phyloP scores from a whole-genome alignment of 1,140 invertebrate species.

The Nebria ingens region DNA sequence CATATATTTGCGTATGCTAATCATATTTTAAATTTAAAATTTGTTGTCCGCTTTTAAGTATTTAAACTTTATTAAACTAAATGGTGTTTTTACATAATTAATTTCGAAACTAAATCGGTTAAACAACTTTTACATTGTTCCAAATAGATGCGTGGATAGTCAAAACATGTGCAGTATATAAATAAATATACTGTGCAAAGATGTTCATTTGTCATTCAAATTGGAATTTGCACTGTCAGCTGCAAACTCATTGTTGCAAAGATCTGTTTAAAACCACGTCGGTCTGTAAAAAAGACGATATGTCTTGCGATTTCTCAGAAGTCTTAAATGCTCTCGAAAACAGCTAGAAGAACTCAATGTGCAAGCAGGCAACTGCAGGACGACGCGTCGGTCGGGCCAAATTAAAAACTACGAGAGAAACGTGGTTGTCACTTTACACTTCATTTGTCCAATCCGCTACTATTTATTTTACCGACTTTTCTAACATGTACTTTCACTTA shows the following conservation, averaged over 20 bases:
- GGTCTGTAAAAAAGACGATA: background rate
- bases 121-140: too few relatives aligned
- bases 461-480: too few relatives aligned
- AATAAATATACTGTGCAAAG: background rate
- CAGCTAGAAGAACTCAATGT: too few relatives aligned
- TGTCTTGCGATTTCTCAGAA: background rate
- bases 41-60: too few relatives aligned
- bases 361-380: too few relatives aligned
- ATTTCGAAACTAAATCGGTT: too few relatives aligned
- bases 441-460: background rate
- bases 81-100: too few relatives aligned
- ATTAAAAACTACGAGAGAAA: background rate
- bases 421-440: background rate
- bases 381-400: too few relatives aligned
- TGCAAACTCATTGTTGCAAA: conserved; percentile 7
- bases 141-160: background rate
- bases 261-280: conserved; percentile 6
- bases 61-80: too few relatives aligned
- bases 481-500: too few relatives aligned
- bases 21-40: too few relatives aligned
- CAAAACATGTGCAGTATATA: background rate
- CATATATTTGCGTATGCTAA: too few relatives aligned
- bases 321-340: background rate
- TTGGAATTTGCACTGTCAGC: background rate
- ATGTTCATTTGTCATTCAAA: conserved; percentile 7